phyloP scores from a whole-genome alignment of 2,113 vertebrate genomes.

The Pedionomus torquatus region DNA sequence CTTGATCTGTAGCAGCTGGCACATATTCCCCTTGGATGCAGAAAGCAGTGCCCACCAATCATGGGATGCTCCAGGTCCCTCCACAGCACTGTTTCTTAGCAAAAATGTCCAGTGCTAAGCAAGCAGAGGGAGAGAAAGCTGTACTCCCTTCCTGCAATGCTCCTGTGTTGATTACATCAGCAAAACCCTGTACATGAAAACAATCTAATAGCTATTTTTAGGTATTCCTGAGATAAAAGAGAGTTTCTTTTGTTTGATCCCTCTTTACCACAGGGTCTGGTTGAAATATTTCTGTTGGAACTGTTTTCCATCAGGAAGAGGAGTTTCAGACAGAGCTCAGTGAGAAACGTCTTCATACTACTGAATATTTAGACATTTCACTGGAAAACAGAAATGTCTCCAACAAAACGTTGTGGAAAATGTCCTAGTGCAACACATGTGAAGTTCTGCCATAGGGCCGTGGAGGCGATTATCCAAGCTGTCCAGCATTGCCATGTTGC shows the following conservation, averaged over 20 bases:
- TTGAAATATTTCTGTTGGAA: not conserved
- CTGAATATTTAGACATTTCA: not conserved
- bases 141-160: rapidly evolving
- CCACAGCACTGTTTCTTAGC: not conserved
- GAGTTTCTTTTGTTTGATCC: not conserved
- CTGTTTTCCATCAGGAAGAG: not conserved
- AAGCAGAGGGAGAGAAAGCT: not conserved
- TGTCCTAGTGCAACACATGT: not conserved
- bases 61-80: not conserved
- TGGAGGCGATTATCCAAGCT: not conserved
- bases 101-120: not conserved
- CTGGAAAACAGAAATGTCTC: not conserved
- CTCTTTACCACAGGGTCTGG: not conserved
- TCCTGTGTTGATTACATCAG: not conserved
- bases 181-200: not conserved
- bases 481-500: not conserved
- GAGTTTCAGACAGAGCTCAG: not conserved
- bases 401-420: not conserved
- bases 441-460: not conserved
- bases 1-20: not conserved
- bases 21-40: not conserved
- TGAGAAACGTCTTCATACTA: not conserved
- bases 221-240: not conserved
- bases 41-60: not conserved
- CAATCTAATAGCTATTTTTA: not conserved